A percentile compares a stretch with the other conserved stretches of the same genome.
phyloP scores from a whole-genome alignment of 2,888 invertebrate genomes.

The Acleris literana region DNA sequence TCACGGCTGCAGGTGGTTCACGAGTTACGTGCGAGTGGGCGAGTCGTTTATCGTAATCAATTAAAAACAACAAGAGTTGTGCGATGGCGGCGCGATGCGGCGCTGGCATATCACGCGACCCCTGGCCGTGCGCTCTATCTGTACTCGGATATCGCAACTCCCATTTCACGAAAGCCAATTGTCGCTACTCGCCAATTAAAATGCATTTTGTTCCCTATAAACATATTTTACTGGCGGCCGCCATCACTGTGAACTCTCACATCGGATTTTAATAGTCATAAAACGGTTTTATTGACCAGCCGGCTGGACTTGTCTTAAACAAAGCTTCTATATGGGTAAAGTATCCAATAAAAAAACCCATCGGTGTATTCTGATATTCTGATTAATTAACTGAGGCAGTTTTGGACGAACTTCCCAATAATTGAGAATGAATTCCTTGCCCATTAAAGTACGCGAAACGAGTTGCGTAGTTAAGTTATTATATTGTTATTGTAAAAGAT shows the following conservation, averaged over 20 bases:
- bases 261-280: conserved; percentile 34
- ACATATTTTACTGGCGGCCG: conserved; percentile 17
- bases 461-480: conserved; percentile 73
- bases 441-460: conserved; percentile 56
- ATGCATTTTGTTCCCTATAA: conserved; percentile 35
- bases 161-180: conserved; percentile 39
- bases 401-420: conserved; percentile 52
- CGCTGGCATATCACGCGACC: conserved; percentile 73
- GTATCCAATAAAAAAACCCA: conserved; percentile 30
- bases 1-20: conserved; percentile 7
- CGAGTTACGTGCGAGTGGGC: conserved; percentile 22
- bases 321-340: conserved; percentile 28
- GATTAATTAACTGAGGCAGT: conserved; percentile 37
- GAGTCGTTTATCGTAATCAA: conserved; percentile 45
- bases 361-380: conserved; percentile 29
- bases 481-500: conserved; percentile 62
- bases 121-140: conserved; percentile 50
- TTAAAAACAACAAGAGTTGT: conserved; percentile 60
- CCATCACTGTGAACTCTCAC: conserved; percentile 17
- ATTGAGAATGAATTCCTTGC: conserved; percentile 64
- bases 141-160: conserved; percentile 47
- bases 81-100: conserved; percentile 54
- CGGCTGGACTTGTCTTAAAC: conserved; percentile 20
- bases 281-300: conserved; percentile 32
- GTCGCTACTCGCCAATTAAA: conserved; percentile 42